Conservation (phyloP, 2,888 invertebrate species). For the Thereva unica region DNA sequence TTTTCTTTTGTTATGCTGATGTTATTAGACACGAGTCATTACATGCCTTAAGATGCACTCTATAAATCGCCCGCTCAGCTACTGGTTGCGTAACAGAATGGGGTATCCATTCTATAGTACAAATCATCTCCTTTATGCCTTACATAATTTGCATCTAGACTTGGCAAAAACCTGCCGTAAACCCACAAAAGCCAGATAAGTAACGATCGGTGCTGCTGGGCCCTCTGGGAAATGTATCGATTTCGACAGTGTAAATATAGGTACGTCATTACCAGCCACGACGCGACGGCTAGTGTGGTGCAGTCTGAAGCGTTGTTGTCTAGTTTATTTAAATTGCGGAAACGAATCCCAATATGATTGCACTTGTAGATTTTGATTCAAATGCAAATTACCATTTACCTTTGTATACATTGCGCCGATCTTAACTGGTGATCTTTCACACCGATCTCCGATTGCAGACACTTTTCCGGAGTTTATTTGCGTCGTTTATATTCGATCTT, state of each 20-base stretch:
- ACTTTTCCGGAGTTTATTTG: too few relatives aligned
- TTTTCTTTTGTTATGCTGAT: background rate
- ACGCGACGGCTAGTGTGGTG: too few relatives aligned
- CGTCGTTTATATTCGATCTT: too few relatives aligned
- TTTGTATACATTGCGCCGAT: background rate
- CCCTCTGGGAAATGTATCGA: too few relatives aligned
- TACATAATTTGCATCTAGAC: background rate
- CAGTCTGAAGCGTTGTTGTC: too few relatives aligned
- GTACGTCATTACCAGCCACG: too few relatives aligned
- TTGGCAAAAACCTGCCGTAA: too few relatives aligned
- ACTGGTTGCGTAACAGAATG: background rate
- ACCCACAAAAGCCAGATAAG: too few relatives aligned
- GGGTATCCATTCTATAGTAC: background rate
- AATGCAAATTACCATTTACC: conserved; percentile 11
- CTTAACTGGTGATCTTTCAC: conserved; percentile 16
- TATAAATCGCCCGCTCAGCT: background rate
- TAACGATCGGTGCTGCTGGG: too few relatives aligned
- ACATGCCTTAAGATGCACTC: background rate
- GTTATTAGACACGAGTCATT: conserved; percentile 21
- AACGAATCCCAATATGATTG: conserved; percentile 7
- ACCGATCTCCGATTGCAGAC: background rate
- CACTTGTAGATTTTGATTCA: background rate
- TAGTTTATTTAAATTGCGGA: conserved; percentile 11
- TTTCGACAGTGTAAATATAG: too few relatives aligned
- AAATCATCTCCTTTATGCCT: conserved; percentile 9